Base-by-base conservation (phyloP, 2,797 vertebrate genomes). In the Cichlasoma orientale region DNA sequence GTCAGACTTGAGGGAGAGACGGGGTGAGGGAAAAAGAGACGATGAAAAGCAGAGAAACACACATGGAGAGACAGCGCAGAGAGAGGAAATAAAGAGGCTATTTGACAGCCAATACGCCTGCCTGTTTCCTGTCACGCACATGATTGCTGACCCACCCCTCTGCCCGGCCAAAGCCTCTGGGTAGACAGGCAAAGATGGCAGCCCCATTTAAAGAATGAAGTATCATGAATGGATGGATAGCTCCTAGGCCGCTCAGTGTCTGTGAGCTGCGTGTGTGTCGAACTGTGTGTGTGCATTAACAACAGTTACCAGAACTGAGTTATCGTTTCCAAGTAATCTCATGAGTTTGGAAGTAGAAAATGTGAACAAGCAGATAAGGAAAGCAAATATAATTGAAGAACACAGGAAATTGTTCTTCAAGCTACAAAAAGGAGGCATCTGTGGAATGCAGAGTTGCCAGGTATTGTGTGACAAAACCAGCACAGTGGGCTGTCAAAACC, bases 111-210 rank as follows among this genome's bases (percentile, higher is more conserved):
- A 78, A 78, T 85, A 80, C 8, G 72, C 66, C 89, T 79, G 92
- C 75, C 87, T 82, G 89, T 90, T 93, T 89, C 86, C 86, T 91
- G 90, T 90, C 91, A 92, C 75, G 75, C 76, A 79, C 79, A 88
- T 89, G 89, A 92, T 86, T 73, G 86, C 84, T 89, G 90, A 86
- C 89, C 89, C 81, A 53, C 85, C 90, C 81, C 82, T 82, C 77
- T 27, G 72, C 68, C 86, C 21, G 21, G 50, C 80, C 68, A 66
- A 85, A 85, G 81, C 89, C 88, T 84, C 63, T 66, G 80, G 88
- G 75, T 72, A 89, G 86, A 85, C 86, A 82, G 82, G 80, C 82
- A 56, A 68, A 80, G 75, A 84, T 86, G 86, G 90, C 86, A 85
- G 82, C 72, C 47, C 82, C 73, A 71, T 84, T 92, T 90, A 82